A percentile compares a stretch with the other conserved stretches of the same genome.
These are phyloP conservation scores for Hemiscyllium ocellatum DNA, from an alignment of 2,113 vertebrate genomes.

Conservation along the genomic window DNA sequence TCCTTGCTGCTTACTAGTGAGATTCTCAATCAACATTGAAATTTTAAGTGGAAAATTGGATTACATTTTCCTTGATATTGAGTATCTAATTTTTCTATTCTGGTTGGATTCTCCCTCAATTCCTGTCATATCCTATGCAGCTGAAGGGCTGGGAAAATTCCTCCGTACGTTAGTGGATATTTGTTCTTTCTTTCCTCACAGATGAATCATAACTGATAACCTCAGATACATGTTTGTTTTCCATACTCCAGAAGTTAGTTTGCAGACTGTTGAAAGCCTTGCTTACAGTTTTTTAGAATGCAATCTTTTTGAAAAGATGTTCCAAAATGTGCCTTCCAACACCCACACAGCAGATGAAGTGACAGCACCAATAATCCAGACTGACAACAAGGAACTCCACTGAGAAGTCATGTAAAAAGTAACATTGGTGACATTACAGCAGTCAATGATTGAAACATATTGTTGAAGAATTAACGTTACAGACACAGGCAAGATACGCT, in stretches of 20 bases:
- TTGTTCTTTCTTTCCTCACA: background rate
- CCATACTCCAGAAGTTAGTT: background rate
- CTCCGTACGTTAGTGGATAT: background rate
- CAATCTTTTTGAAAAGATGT: background rate
- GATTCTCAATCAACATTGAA: no score
- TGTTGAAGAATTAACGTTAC: background rate
- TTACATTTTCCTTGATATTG: no score
- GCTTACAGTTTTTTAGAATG: background rate
- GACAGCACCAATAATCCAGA: background rate
- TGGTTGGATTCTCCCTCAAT: no score
- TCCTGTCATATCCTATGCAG: no score
- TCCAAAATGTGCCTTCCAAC: background rate
- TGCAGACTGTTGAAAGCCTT: background rate
- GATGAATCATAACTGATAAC: background rate
- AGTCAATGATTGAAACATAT: background rate
- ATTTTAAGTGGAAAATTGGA: no score
- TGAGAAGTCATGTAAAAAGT: background rate
- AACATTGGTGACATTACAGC: background rate
- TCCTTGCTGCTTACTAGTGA: no score
- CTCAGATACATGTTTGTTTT: background rate
- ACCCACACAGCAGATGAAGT: constrained; percentile 6
- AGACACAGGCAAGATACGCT: background rate
- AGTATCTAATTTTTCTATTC: no score
- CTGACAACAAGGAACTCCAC: background rate
- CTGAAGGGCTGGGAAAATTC: no score